Conservation (phyloP, 2,797 vertebrate genomes). For the Gephyroberyx darwinii region DNA sequence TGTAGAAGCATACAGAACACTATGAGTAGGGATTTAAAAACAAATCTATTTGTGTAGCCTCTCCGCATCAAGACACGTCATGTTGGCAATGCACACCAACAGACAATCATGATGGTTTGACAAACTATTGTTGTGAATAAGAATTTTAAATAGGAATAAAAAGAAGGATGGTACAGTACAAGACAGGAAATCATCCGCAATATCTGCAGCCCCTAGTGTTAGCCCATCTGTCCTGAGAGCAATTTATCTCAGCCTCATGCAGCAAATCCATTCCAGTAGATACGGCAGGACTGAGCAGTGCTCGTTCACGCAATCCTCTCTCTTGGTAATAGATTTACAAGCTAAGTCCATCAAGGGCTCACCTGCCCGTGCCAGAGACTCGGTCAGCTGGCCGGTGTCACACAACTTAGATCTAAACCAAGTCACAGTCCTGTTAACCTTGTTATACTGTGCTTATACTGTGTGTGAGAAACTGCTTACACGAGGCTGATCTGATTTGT, state of each 20-base stretch:
- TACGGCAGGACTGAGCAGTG: not conserved
- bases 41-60: conserved; percentile 18
- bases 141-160: not conserved
- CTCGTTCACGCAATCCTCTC: conserved; percentile 39
- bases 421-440: conserved; percentile 36
- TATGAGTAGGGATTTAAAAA: conserved; percentile 23
- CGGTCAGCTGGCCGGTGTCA: conserved; percentile 37
- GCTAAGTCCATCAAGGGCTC: conserved; percentile 35
- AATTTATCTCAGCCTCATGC: not conserved
- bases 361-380: conserved; percentile 16
- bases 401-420: conserved; percentile 23
- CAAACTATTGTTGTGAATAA: not conserved
- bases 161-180: not conserved
- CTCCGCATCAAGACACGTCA: conserved; percentile 16
- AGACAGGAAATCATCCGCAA: not conserved
- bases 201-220: conserved; percentile 31
- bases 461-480: conserved; percentile 34
- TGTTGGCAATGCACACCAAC: not conserved
- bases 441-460: not conserved
- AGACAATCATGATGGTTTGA: not conserved
- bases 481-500: not conserved
- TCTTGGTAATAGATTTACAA: conserved; percentile 29
- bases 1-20: not conserved
- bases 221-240: conserved; percentile 28
- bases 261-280: conserved; percentile 17